Conservation (phyloP, 2,797 vertebrate species). For the Melopsittacus undulatus region DNA sequence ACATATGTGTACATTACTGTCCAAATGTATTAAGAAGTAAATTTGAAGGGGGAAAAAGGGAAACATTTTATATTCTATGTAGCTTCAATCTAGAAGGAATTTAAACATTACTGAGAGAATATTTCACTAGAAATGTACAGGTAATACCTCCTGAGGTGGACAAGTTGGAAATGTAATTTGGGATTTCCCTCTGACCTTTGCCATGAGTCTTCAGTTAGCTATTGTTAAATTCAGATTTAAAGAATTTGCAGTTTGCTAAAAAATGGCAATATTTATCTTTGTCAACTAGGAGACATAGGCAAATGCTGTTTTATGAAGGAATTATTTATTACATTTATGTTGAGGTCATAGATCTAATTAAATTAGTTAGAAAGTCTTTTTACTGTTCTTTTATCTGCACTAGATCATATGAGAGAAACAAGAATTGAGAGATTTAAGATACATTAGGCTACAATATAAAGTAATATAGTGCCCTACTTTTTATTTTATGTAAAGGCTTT, state of each 20-base stretch:
- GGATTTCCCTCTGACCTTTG: not conserved
- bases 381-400: not conserved
- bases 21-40: not conserved
- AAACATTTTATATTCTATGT: not conserved
- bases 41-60: not conserved
- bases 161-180: not conserved
- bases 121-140: not conserved
- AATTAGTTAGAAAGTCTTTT: not conserved
- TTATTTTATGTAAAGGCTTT: not conserved
- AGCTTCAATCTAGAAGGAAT: not conserved
- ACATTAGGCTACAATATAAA: not conserved
- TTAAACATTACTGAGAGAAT: not conserved
- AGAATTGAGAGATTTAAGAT: not conserved
- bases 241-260: not conserved
- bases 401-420: not conserved
- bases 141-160: not conserved
- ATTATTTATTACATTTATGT: not conserved
- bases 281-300: not conserved
- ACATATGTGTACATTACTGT: not conserved
- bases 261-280: not conserved
- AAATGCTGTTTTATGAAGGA: not conserved
- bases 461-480: not conserved
- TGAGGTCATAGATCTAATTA: not conserved
- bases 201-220: not conserved
- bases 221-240: not conserved